Evolutionary conservation across 2,888 invertebrate species (phyloP).

Genomic region (Eugnorisma glareosa): DNA sequence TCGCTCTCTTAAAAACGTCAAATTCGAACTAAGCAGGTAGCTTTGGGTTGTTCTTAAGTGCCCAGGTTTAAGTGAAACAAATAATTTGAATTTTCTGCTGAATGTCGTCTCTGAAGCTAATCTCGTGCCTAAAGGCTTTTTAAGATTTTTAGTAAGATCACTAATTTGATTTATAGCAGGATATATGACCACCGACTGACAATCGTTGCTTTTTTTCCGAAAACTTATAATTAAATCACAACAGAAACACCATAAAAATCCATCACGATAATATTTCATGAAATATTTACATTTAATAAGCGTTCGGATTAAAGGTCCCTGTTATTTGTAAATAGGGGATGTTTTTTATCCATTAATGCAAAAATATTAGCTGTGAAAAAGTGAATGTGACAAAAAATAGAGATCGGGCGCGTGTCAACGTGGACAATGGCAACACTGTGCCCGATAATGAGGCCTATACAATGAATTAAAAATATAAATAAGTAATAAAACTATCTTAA

Average conservation of each 20-base stretch:
- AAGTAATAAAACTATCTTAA: conserved; percentile 31
- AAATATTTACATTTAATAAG: conserved; percentile 91
- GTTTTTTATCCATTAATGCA: conserved; percentile 78
- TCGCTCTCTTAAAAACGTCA: background rate
- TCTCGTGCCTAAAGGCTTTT: background rate
- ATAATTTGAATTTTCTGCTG: background rate
- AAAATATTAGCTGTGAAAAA: conserved; percentile 74
- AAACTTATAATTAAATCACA: conserved; percentile 41
- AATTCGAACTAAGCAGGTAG: background rate
- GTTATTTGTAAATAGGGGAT: conserved; percentile 88
- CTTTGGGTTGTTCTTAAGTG: background rate
- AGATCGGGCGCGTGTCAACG: conserved; percentile 79
- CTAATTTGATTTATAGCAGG: background rate
- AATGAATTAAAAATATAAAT: conserved; percentile 55
- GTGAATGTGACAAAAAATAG: conserved; percentile 76
- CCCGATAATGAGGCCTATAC: conserved; percentile 49
- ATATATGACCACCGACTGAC: background rate
- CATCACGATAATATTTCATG: conserved; percentile 79
- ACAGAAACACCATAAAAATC: conserved; percentile 70
- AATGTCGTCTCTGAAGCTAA: background rate
- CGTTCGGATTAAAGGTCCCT: conserved; percentile 89
- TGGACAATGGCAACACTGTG: conserved; percentile 70
- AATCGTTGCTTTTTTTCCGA: background rate
- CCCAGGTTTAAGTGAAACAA: background rate
- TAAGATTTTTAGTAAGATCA: background rate